These are phyloP conservation scores for Onychomys torridus DNA, from an alignment of 2,797 vertebrate species.

Conservation along the genomic window DNA sequence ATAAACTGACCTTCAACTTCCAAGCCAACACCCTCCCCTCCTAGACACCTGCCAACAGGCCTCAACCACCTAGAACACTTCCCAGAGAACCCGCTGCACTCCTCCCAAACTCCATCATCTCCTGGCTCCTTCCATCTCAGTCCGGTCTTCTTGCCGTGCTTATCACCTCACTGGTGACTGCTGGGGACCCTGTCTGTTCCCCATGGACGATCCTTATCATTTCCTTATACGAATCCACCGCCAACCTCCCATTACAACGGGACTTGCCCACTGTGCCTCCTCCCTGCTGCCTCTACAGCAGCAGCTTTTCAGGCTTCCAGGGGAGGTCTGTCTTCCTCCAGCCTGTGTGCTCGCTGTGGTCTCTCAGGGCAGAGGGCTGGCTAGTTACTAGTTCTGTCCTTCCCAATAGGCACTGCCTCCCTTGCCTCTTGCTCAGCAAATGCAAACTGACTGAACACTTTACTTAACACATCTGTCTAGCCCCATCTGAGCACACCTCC, in stretches of 20 bases:
- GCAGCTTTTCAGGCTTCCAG: not conserved
- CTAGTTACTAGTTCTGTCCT: not conserved
- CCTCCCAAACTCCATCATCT: not conserved
- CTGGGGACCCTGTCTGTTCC: not conserved
- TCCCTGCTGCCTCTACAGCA: not conserved
- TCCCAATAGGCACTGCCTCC: not conserved
- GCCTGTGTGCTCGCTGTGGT: not conserved
- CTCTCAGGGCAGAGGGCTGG: not conserved
- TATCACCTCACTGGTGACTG: not conserved
- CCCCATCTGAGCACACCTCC: not conserved
- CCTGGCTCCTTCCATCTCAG: not conserved
- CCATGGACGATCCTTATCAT: not conserved
- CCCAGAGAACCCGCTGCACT: not conserved
- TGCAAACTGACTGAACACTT: not conserved
- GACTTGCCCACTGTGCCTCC: not conserved
- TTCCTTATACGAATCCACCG: not conserved
- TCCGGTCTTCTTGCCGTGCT: too few relatives aligned
- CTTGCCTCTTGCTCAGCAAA: not conserved
- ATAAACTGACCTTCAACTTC: not conserved
- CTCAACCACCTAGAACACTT: not conserved
- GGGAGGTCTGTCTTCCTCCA: not conserved
- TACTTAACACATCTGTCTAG: too few relatives aligned
- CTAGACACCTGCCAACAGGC: not conserved
- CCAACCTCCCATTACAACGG: not conserved
- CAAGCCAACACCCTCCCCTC: not conserved